Conservation (phyloP, 2,888 invertebrate genomes). For the Drosophila recens region DNA sequence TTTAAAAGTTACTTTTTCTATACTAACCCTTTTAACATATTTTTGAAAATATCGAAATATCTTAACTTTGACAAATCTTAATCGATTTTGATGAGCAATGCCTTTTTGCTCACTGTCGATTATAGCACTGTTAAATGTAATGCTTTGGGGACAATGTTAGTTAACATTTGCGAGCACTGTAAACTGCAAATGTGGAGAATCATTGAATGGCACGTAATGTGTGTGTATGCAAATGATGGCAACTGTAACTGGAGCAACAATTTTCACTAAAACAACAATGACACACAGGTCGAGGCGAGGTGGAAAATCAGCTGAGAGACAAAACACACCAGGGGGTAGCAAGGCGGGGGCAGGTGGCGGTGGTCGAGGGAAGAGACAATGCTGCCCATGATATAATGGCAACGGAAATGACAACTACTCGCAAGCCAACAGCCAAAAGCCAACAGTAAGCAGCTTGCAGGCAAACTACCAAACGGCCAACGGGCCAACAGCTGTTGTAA, state of each 20-base stretch:
- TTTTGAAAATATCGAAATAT: too few species aligned
- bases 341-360: background rate
- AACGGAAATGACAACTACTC: slow-evolving; percentile 68
- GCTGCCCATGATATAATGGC: slow-evolving; percentile 73
- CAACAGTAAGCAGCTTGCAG: slow-evolving; percentile 24
- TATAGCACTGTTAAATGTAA: background rate
- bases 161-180: slow-evolving; percentile 18
- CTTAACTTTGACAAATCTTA: too few species aligned
- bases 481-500: slow-evolving; percentile 69
- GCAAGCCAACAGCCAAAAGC: slow-evolving; percentile 38
- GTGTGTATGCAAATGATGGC: slow-evolving; percentile 38
- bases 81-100: too few species aligned
- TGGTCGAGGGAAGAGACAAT: slow-evolving; percentile 46
- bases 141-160: slow-evolving; percentile 4
- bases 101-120: too few species aligned
- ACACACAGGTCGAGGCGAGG: slow-evolving; percentile 49
- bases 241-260: slow-evolving; percentile 51
- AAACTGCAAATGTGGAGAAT: slow-evolving; percentile 5
- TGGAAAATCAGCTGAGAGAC: slow-evolving; percentile 46
- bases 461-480: slow-evolving; percentile 7
- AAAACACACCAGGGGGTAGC: background rate
- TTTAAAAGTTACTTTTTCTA: too few species aligned
- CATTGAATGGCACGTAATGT: slow-evolving; percentile 33
- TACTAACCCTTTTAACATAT: too few species aligned
- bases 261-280: slow-evolving; percentile 49